Evolutionary conservation across 2,113 vertebrate species (phyloP).

Genomic region (Phrynocephalus versicolor): DNA sequence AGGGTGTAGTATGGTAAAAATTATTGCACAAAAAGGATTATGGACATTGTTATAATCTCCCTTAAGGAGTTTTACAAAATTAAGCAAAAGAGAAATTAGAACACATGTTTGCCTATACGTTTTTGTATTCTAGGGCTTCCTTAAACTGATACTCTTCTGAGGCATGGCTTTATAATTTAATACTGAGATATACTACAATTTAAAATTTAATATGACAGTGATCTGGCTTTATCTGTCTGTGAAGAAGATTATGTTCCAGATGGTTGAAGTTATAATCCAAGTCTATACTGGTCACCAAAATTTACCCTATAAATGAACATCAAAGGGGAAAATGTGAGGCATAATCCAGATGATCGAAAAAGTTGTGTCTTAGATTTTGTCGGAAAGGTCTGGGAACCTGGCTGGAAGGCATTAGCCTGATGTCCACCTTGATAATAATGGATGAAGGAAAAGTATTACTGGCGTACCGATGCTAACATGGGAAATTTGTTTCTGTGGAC

Average conservation of each 20-base stretch:
- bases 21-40: constrained; percentile 47
- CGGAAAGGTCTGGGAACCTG: not conserved
- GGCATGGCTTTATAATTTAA: constrained; percentile 61
- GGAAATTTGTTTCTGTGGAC: no score
- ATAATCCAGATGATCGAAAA: not conserved
- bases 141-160: constrained; percentile 52
- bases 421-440: not conserved
- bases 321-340: constrained; percentile 37
- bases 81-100: constrained; percentile 25
- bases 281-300: constrained; percentile 60
- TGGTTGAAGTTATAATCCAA: constrained; percentile 70
- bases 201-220: constrained; percentile 70
- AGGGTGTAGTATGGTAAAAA: constrained; percentile 14
- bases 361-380: constrained; percentile 8
- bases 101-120: constrained; percentile 50
- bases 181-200: constrained; percentile 66
- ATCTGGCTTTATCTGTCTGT: constrained; percentile 71
- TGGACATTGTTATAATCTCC: constrained; percentile 22
- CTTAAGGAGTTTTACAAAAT: constrained; percentile 17
- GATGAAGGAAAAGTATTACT: not conserved
- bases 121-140: constrained; percentile 50
- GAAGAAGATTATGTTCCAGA: constrained; percentile 74
- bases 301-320: constrained; percentile 63
- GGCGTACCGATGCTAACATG: no score
- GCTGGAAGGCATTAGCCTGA: not conserved